Evolutionary conservation across 2,888 invertebrate genomes (phyloP), one percentile per base, ranked within the genome.

Genomic region (Mimachlamys varia): DNA sequence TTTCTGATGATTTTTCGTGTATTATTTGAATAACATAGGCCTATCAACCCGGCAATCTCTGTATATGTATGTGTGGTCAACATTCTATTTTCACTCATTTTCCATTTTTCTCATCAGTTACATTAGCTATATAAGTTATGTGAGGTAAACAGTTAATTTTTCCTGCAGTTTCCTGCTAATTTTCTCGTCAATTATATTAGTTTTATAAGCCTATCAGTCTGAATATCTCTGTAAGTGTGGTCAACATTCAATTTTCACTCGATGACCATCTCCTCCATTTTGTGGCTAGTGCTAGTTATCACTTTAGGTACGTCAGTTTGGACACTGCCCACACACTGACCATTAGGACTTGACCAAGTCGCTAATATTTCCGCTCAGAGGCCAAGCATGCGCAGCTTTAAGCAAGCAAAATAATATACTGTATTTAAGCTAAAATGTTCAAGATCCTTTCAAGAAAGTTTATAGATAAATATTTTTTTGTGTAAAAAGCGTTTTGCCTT

Each of bases 291-390:
- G 13, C 53, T 58, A 10, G 27, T 62, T 76, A 76, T 76, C 76
- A 15, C 76, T 76, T 7, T 76, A 76, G 5, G 76, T 76, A 76
- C 76, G 33, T 4, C 22, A 76, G 22, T 27, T 13, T 22, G 33
- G 76, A 15, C 76, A 76, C 76, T 76, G 76, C 27, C 76, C 76
- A 76, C 76, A 76, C 76, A 76, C 33, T 27, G 13, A 1, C 76
- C 76, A 76, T 76, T 76, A 76, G 15, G 33, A 76, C 76, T 76
- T 76, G 76, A 13, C 76, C 76, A 76, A 33, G 33, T 76, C 76
- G 76, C 76, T 76, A 76, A 76, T 76, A 76, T 27, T 76, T 76
- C 33, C 33, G 76, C 33, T 33, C 19, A 22, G 76, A 2, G 27
- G 27, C 7, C 33, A 27, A 10, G 76, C 76, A 76, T 76, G 27